Conservation (phyloP, 2,797 vertebrate species). For the Acanthurus leucopareius region DNA sequence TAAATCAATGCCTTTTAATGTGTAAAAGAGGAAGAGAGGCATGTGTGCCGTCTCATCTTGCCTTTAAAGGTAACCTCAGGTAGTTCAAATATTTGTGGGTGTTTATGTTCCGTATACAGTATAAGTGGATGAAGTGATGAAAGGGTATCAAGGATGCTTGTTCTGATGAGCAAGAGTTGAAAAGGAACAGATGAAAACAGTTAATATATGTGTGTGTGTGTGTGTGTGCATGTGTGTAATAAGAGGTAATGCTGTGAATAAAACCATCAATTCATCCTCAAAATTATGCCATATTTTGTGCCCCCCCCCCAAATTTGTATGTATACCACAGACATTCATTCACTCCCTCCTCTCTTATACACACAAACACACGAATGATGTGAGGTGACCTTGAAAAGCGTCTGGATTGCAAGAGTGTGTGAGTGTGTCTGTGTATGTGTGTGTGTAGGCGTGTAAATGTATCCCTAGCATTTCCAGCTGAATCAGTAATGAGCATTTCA, state of each 20-base stretch:
- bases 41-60: constrained; percentile 17
- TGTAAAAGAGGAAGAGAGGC: constrained; percentile 9
- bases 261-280: constrained; percentile 59
- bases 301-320: constrained; percentile 28
- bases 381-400: constrained; percentile 81
- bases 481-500: constrained; percentile 88
- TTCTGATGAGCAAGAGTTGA: constrained; percentile 24
- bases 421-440: constrained; percentile 51
- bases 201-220: constrained; percentile 14
- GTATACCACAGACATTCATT: constrained; percentile 23
- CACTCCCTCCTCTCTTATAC: background rate
- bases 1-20: constrained; percentile 13
- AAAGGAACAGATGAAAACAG: constrained; percentile 37
- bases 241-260: background rate
- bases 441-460: constrained; percentile 77
- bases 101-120: background rate
- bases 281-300: constrained; percentile 58
- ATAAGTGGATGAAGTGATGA: constrained; percentile 1
- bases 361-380: constrained; percentile 43
- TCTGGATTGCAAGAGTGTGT: constrained; percentile 62
- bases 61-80: constrained; percentile 16
- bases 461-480: constrained; percentile 84
- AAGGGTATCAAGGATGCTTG: constrained; percentile 9
- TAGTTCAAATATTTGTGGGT: constrained; percentile 27
- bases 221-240: constrained; percentile 7